Evolutionary conservation across 2,797 vertebrate genomes (phyloP).

Genomic region (Acropternis orthonyx): DNA sequence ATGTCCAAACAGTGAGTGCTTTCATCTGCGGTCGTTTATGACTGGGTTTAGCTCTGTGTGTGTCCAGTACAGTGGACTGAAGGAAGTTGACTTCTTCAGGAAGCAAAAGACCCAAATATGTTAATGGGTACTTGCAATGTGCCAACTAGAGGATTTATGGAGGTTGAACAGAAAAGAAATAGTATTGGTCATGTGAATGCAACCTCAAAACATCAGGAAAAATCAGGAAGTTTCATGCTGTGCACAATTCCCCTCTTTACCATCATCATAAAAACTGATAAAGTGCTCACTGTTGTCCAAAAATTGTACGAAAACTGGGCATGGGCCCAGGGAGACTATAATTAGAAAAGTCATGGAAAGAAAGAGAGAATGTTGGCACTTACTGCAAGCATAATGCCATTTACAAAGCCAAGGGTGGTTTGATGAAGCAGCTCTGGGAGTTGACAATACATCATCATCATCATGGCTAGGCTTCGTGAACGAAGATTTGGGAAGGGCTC

Average conservation of each 20-base stretch:
- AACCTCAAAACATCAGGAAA: background rate
- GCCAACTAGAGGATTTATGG: background rate
- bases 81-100: fast-evolving
- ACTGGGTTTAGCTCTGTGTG: background rate
- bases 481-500: too few species aligned
- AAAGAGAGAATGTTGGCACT: background rate
- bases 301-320: background rate
- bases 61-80: background rate
- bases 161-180: background rate
- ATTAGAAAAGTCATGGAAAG: background rate
- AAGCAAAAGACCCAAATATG: background rate
- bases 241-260: background rate
- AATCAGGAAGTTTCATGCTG: background rate
- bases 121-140: background rate
- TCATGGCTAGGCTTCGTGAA: too few species aligned
- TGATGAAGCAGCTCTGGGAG: background rate
- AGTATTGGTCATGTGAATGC: background rate
- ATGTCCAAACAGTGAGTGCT: background rate
- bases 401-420: background rate
- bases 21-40: background rate
- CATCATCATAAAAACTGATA: background rate
- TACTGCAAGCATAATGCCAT: background rate
- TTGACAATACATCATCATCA: background rate
- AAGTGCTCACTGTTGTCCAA: background rate
- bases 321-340: background rate